A percentile compares a stretch with the other conserved stretches of the same genome.
Evolutionary conservation across 2,888 invertebrate genomes (phyloP).

Genomic region (Andrena minutula): DNA sequence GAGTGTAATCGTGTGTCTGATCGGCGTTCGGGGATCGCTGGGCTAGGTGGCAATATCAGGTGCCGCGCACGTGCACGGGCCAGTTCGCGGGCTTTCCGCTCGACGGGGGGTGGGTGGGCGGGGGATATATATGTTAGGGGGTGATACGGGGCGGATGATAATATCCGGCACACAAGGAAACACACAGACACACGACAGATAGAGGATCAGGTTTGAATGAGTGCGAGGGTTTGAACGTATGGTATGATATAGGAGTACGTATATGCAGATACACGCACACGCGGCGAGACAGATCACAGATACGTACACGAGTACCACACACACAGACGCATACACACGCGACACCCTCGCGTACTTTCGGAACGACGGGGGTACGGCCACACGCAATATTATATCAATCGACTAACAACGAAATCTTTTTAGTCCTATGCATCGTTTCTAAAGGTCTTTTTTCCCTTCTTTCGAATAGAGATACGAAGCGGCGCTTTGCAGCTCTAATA

Average conservation of each 20-base stretch:
- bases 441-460: conserved; percentile 28
- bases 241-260: neutral
- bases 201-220: neutral
- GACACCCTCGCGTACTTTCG: conserved; percentile 36
- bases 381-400: conserved; percentile 68
- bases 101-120: neutral
- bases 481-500: conserved; percentile 77
- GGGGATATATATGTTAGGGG: neutral
- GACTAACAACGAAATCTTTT: conserved; percentile 82
- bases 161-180: conserved; percentile 15
- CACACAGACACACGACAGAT: conserved; percentile 13
- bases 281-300: neutral
- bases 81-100: conserved; percentile 23
- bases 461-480: conserved; percentile 11
- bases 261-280: neutral
- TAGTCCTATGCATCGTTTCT: conserved; percentile 76
- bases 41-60: conserved; percentile 70
- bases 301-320: conserved; percentile 9
- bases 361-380: conserved; percentile 36
- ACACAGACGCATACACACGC: conserved; percentile 13
- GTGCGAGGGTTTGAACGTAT: conserved; percentile 1
- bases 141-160: conserved; percentile 1
- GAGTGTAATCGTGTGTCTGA: conserved; percentile 74
- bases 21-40: conserved; percentile 64
- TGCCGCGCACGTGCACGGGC: conserved; percentile 31